phyloP scores from a whole-genome alignment of 2,888 invertebrate species.

The Eupithecia inturbata region DNA sequence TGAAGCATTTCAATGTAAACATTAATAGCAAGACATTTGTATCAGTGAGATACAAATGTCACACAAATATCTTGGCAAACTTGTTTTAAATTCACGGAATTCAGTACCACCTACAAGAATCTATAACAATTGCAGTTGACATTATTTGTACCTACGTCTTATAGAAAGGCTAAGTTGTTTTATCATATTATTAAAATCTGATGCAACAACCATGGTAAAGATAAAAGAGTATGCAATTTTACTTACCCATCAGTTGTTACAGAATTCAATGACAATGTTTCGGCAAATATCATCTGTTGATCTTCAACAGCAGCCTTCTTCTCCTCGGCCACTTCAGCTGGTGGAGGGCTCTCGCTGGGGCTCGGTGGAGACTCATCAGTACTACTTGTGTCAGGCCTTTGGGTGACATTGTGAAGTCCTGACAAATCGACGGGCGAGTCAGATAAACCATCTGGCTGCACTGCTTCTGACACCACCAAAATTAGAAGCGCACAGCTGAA shows the following conservation, averaged over 20 bases:
- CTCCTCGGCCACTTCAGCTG: constrained; percentile 40
- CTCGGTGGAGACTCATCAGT: constrained; percentile 27
- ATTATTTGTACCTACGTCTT: neutral
- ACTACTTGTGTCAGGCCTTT: constrained; percentile 53
- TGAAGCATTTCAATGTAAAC: neutral
- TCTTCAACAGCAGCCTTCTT: constrained; percentile 50
- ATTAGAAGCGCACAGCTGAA: constrained; percentile 85
- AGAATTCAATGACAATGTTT: constrained; percentile 81
- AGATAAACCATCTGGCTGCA: constrained; percentile 65
- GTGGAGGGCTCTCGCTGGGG: constrained; percentile 22
- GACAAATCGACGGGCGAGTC: constrained; percentile 69
- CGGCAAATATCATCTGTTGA: constrained; percentile 79
- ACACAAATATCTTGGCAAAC: constrained; percentile 3
- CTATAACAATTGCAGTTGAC: neutral
- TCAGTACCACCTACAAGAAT: neutral
- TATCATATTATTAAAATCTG: constrained; percentile 14
- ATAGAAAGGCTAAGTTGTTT: neutral
- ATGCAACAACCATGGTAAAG: constrained; percentile 13
- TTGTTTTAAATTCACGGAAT: neutral
- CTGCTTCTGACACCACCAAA: constrained; percentile 84
- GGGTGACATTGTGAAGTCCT: constrained; percentile 76
- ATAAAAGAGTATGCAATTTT: constrained; percentile 1
- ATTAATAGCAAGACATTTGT: too few relatives aligned
- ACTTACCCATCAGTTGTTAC: constrained; percentile 84
- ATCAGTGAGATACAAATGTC: neutral